Percentiles rank a stretch among this genome's conserved stretches.
These are phyloP conservation scores for Petrocephalus sullivani DNA, from an alignment of 2,797 vertebrate species.

Conservation along the genomic window DNA sequence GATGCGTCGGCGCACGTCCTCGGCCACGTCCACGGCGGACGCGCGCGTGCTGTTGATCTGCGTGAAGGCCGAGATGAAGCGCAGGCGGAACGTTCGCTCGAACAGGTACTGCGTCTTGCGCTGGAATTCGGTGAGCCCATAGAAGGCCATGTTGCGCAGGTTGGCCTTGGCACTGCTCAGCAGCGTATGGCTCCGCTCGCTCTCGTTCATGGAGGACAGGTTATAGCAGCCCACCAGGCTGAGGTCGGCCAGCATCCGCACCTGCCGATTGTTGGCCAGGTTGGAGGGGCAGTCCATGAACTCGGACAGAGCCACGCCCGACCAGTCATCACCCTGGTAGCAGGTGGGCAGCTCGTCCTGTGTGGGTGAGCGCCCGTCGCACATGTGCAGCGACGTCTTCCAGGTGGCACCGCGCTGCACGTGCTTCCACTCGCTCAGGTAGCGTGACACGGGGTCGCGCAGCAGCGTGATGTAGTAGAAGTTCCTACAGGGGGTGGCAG, in stretches of 20 bases:
- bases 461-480: conserved; percentile 87
- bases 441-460: conserved; percentile 77
- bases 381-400: conserved; percentile 82
- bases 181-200: conserved; percentile 80
- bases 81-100: conserved; percentile 93
- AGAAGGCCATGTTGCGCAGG: conserved; percentile 98
- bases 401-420: conserved; percentile 79
- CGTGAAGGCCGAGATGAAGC: conserved; percentile 93
- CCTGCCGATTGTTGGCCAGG: conserved; percentile 90
- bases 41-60: conserved; percentile 93
- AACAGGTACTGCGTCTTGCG: conserved; percentile 98
- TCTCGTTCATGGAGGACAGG: conserved; percentile 87
- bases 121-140: conserved; percentile 93
- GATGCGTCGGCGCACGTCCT: conserved; percentile 75
- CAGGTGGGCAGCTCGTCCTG: conserved; percentile 75
- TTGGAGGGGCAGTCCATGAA: conserved; percentile 89
- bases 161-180: conserved; percentile 92
- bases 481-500: conserved; percentile 61
- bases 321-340: conserved; percentile 77
- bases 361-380: conserved; percentile 76
- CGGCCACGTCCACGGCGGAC: conserved; percentile 86
- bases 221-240: conserved; percentile 73
- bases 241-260: conserved; percentile 94
- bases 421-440: conserved; percentile 81
- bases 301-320: conserved; percentile 70